A percentile compares a stretch with the other conserved stretches of the same genome.
Conservation (phyloP, 2,888 invertebrate species). For the Anodontia alba region DNA sequence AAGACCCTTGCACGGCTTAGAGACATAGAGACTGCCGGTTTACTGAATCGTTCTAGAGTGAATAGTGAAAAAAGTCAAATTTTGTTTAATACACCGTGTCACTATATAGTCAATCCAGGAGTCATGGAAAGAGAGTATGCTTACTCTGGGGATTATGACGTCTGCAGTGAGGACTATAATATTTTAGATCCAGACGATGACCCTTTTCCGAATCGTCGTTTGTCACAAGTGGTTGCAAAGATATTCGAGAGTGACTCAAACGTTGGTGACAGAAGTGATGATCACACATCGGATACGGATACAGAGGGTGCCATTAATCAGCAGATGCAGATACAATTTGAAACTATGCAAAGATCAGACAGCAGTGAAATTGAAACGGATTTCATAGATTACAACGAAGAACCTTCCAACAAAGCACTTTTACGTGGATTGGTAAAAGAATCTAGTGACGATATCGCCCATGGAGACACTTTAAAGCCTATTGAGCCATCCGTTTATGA, state of each 20-base stretch:
- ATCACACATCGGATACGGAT: constrained; percentile 5
- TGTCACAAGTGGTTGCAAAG: constrained; percentile 53
- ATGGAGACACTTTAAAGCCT: background rate
- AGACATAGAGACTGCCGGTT: constrained; percentile 11
- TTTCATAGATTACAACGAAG: constrained; percentile 59
- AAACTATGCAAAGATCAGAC: background rate
- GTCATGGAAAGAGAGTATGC: background rate
- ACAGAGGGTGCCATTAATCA: background rate
- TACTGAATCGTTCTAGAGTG: background rate
- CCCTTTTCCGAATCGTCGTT: constrained; percentile 45
- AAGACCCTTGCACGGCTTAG: constrained; percentile 11
- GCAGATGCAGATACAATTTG: background rate
- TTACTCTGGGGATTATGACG: background rate
- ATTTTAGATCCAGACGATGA: constrained; percentile 15
- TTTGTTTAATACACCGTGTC: background rate
- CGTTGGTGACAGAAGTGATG: constrained; percentile 23
- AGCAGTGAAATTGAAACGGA: constrained; percentile 39
- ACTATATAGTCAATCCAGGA: background rate
- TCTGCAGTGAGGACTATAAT: background rate
- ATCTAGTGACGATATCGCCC: background rate
- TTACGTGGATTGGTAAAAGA: constrained; percentile 27
- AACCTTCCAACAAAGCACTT: constrained; percentile 56
- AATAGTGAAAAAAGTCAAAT: background rate
- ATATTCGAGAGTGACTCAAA: constrained; percentile 46
- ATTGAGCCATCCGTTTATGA: background rate